Conservation (phyloP, 2,888 invertebrate genomes). For the Hirtodrosophila trivittata region DNA sequence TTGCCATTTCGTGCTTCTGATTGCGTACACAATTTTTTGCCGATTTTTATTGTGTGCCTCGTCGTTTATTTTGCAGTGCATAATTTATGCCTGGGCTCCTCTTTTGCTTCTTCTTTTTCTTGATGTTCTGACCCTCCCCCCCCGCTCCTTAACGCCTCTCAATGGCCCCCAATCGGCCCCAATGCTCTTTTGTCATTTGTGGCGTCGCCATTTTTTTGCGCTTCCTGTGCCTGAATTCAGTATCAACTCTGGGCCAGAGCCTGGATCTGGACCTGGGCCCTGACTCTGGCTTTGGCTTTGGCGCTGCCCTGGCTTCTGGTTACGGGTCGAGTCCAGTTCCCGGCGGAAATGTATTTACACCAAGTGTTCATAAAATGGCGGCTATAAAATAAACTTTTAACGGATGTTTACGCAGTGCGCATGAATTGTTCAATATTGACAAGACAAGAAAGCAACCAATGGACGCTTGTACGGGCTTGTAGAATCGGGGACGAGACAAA, state of each 20-base stretch:
- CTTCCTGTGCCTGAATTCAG: constrained; percentile 56
- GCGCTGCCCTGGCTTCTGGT: constrained; percentile 24
- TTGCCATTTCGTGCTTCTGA: constrained; percentile 60
- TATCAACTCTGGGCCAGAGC: constrained; percentile 26
- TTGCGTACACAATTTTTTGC: constrained; percentile 72
- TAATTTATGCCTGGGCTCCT: constrained; percentile 65
- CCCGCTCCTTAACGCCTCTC: constrained; percentile 2
- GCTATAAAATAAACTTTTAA: constrained; percentile 77
- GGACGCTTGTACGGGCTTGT: constrained; percentile 23
- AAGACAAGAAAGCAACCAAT: constrained; percentile 68
- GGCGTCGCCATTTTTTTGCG: constrained; percentile 70
- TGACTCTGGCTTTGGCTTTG: constrained; percentile 23
- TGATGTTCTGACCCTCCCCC: constrained; percentile 16
- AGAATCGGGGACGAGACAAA: constrained; percentile 4
- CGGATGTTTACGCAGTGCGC: constrained; percentile 78
- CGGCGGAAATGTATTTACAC: constrained; percentile 77
- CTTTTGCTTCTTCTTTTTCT: constrained; percentile 10
- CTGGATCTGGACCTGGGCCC: neutral
- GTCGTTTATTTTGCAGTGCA: constrained; percentile 76
- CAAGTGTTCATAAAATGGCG: constrained; percentile 76
- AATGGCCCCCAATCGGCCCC: constrained; percentile 1
- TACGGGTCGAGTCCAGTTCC: constrained; percentile 36
- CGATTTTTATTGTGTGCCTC: constrained; percentile 68
- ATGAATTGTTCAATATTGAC: constrained; percentile 79
- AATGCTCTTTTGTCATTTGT: constrained; percentile 51